Evolutionary conservation across 2,113 vertebrate species (phyloP).

Genomic region (Neodon shergylaensis): DNA sequence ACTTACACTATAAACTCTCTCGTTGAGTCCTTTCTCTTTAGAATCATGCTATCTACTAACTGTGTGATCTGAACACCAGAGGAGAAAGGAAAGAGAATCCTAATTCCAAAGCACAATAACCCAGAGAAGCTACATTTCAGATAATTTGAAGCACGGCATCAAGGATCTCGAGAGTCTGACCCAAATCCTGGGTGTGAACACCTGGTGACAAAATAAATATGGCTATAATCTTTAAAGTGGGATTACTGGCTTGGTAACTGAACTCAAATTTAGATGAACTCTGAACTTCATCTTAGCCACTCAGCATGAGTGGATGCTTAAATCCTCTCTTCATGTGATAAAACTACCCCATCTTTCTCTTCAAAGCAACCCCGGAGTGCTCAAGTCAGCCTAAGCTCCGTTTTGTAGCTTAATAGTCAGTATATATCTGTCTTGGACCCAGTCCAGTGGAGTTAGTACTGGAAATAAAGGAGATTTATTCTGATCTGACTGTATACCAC

Average conservation of each 20-base stretch:
- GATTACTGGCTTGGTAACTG: neutral
- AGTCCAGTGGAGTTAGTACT: slow-evolving; percentile 26
- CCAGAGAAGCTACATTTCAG: slow-evolving; percentile 2
- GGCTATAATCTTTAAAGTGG: neutral
- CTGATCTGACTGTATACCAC: slow-evolving; percentile 33
- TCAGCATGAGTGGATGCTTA: slow-evolving; percentile 3
- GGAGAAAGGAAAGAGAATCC: slow-evolving; percentile 15
- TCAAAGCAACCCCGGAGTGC: neutral
- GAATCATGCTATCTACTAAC: slow-evolving; percentile 38
- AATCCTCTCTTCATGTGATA: neutral
- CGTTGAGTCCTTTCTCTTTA: slow-evolving; percentile 30
- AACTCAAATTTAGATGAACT: neutral
- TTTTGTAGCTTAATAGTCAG: neutral
- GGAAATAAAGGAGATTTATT: slow-evolving; percentile 32
- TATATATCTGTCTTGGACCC: slow-evolving; percentile 7
- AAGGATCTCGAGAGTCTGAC: neutral
- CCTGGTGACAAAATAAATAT: neutral
- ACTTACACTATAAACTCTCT: neutral
- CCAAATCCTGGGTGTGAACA: neutral
- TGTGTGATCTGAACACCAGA: slow-evolving; percentile 45
- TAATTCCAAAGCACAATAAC: neutral
- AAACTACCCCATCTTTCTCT: slow-evolving; percentile 1
- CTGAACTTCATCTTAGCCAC: neutral
- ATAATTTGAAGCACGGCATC: neutral
- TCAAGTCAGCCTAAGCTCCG: neutral